phyloP scores from a whole-genome alignment of 2,113 vertebrate genomes.

The Oncorhynchus clarkii region DNA sequence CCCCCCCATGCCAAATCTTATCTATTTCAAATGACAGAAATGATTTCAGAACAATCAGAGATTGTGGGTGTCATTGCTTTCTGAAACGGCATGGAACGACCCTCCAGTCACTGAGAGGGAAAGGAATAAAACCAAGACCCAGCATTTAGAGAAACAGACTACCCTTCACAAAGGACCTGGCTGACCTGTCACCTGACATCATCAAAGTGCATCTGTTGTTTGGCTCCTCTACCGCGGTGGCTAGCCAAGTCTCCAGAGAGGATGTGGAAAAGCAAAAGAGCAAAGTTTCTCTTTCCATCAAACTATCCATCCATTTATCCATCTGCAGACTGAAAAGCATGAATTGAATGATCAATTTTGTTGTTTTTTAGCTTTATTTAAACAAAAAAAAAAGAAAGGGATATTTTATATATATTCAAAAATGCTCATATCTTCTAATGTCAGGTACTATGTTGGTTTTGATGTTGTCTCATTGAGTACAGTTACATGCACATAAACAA shows the following conservation, averaged over 20 bases:
- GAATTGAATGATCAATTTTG: background rate
- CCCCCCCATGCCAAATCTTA: background rate
- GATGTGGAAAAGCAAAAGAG: constrained; percentile 30
- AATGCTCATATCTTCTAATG: too few relatives aligned
- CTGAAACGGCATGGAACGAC: too few relatives aligned
- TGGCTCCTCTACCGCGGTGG: constrained; percentile 31
- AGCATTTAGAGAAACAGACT: constrained; percentile 24
- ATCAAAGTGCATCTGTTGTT: constrained; percentile 49
- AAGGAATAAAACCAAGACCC: constrained; percentile 17
- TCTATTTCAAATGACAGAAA: too few relatives aligned
- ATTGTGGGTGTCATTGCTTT: too few relatives aligned
- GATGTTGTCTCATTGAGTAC: too few relatives aligned
- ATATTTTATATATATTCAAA: too few relatives aligned
- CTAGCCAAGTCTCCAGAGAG: constrained; percentile 29
- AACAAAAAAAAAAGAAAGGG: too few relatives aligned
- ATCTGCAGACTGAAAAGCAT: constrained; percentile 5
- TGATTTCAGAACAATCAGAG: too few relatives aligned
- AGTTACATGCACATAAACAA: too few relatives aligned
- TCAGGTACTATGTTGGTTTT: too few relatives aligned
- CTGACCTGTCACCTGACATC: constrained; percentile 35
- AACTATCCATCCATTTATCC: background rate
- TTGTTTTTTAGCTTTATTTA: too few relatives aligned
- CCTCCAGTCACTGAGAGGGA: constrained; percentile 21
- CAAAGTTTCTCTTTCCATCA: background rate
- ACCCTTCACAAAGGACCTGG: constrained; percentile 32